phyloP scores from a whole-genome alignment of 2,113 vertebrate genomes.

The Dinomys branickii region DNA sequence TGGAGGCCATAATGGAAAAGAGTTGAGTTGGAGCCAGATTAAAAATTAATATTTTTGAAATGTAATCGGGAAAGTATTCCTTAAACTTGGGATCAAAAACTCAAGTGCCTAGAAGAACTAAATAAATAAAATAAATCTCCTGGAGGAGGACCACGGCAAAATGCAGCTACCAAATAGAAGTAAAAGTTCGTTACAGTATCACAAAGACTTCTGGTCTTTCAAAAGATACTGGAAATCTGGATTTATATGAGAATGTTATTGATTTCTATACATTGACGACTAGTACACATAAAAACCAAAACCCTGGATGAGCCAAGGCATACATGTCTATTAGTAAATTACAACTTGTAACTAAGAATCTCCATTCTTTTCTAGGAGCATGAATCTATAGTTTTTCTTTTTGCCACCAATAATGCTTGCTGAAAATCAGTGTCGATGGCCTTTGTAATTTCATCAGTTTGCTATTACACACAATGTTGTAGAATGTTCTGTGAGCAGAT shows the following conservation, averaged over 20 bases:
- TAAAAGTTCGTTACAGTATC: background rate
- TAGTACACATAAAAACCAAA: background rate
- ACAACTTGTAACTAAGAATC: background rate
- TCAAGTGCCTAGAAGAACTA: background rate
- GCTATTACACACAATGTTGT: background rate
- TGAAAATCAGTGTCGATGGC: background rate
- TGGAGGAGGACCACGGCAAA: background rate
- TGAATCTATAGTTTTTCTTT: background rate
- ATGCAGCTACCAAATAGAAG: background rate
- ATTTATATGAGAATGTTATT: background rate
- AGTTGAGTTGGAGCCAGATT: background rate
- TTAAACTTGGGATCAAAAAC: background rate
- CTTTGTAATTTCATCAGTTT: slow-evolving; percentile 9
- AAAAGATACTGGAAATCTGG: background rate
- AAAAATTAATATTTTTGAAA: background rate
- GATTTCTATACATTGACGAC: background rate
- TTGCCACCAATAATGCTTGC: background rate
- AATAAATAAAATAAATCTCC: background rate
- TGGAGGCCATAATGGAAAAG: background rate
- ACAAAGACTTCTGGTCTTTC: background rate
- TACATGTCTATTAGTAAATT: background rate
- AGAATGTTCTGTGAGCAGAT: background rate
- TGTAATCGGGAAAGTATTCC: background rate
- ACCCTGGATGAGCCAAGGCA: background rate
- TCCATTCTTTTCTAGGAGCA: background rate